Base-by-base conservation (phyloP, 2,113 vertebrate species). In the Rhea pennata region DNA sequence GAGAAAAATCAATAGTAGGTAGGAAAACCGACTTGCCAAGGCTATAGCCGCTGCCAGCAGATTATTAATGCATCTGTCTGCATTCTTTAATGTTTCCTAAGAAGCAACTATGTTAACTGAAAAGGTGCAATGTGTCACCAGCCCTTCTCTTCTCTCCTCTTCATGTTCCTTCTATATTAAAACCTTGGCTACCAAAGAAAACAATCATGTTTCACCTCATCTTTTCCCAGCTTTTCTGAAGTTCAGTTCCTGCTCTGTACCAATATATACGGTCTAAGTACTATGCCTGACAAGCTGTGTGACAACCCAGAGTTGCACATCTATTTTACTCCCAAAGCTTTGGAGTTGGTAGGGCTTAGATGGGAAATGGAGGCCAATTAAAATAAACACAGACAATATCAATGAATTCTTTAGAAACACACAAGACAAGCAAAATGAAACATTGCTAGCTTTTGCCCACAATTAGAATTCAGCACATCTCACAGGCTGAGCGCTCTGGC, bases 121-220 rank as follows among this genome's bases (percentile, higher is more conserved):
- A 97, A 96, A 96, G 96, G 96, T 96, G 96, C 0, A 19, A 96
- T 42, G 31, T 96, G 96, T 97, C 96, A 96, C 93, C 96, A 96
- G 87, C 78, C 84, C 79, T 95, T 97, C 96, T 96, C 95, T 51
- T 96, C 96, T 96, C 96, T 95, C 95, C 95, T 95, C 89, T 95
- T 96, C 96, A 86, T 96, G 93, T 97, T 95, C 91, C 77, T 86
- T 77, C 91, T 83, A 88, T 95, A 96, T 96, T 96, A 96, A 97
- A 96, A 96, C 56, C 87, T 93, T 94, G 89, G 94, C 96, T 97
- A 96, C 96, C 95, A 97, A 95, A 97, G 96, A 97, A 97, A 96
- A 96, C 91, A 96, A 95, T 97, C 96, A 94, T 6, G 78, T 78
- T 94, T 96, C 96, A 97, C 96, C 95, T 96, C 95, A 96, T 97